Evolutionary conservation across 2,113 vertebrate genomes (phyloP).

Genomic region (Etia nguti): DNA sequence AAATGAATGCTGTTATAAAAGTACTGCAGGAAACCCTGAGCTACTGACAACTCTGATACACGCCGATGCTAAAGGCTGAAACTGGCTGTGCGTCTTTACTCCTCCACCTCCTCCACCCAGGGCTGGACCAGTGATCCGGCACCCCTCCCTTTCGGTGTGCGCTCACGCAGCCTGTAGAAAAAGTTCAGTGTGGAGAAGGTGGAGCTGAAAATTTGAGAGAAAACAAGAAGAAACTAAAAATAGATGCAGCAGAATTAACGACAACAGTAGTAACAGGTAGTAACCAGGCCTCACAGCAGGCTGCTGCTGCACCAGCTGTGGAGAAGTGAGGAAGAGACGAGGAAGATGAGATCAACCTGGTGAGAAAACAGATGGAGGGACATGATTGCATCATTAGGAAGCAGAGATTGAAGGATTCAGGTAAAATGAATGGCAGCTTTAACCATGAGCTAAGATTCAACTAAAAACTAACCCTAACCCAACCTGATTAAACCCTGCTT

Average conservation of each 20-base stretch:
- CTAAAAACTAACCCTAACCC: neutral
- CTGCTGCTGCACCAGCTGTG: neutral
- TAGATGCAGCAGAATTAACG: neutral
- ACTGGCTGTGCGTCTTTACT: rapidly evolving
- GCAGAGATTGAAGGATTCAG: neutral
- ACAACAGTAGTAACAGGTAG: neutral
- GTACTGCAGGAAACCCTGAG: neutral
- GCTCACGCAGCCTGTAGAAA: neutral
- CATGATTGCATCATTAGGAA: neutral
- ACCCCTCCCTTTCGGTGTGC: neutral
- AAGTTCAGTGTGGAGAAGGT: neutral
- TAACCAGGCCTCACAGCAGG: neutral
- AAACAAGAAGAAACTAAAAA: neutral
- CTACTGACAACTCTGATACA: neutral
- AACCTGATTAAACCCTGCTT: neutral
- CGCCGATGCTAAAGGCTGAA: neutral
- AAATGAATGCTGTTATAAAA: rapidly evolving
- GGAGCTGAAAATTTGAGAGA: neutral
- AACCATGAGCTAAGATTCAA: neutral
- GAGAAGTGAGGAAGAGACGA: neutral
- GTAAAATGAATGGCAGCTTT: neutral
- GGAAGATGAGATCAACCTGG: neutral
- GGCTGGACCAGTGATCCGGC: neutral
- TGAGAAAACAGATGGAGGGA: neutral
- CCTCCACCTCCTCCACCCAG: neutral